Percentiles rank a stretch among this genome's conserved stretches.
Conservation (phyloP, 2,888 invertebrate species). For the Holacanthella duospinosa region DNA sequence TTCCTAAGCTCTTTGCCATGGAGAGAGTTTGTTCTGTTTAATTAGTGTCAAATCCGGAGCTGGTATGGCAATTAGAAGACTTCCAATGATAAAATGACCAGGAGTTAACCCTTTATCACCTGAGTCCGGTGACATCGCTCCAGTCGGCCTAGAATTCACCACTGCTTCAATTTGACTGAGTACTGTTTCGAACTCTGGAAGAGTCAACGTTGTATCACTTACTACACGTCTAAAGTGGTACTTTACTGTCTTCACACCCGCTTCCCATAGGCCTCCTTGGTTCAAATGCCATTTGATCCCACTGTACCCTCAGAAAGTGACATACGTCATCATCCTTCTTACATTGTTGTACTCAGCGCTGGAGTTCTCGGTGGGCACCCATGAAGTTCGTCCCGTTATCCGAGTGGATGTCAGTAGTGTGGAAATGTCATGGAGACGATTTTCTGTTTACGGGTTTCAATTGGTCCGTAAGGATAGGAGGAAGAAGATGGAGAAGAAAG, state of each 20-base stretch:
- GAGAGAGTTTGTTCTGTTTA: constrained; percentile 6
- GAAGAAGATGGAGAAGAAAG: too few relatives aligned
- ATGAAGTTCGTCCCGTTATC: constrained; percentile 24
- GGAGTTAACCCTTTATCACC: constrained; percentile 34
- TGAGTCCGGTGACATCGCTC: constrained; percentile 29
- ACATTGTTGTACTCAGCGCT: background rate
- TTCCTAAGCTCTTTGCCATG: constrained; percentile 15
- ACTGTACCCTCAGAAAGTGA: constrained; percentile 1
- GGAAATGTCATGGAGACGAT: too few relatives aligned
- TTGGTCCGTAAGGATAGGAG: too few relatives aligned
- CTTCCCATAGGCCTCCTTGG: constrained; percentile 20
- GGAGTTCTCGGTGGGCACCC: constrained; percentile 13
- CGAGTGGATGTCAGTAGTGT: constrained; percentile 15
- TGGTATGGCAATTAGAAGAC: constrained; percentile 21
- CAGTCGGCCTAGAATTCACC: constrained; percentile 25
- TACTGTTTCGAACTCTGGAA: constrained; percentile 13
- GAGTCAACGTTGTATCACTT: background rate
- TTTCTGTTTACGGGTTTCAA: too few relatives aligned
- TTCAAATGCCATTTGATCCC: constrained; percentile 23
- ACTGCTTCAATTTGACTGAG: background rate
- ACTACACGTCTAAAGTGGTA: constrained; percentile 19
- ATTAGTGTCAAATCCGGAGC: constrained; percentile 6
- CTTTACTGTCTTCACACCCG: constrained; percentile 19
- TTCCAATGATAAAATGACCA: constrained; percentile 39
- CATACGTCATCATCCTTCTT: background rate